Percentiles rank a stretch among this genome's conserved stretches.
These are phyloP conservation scores for Molothrus aeneus DNA, from an alignment of 2,797 vertebrate genomes.

Conservation along the genomic window DNA sequence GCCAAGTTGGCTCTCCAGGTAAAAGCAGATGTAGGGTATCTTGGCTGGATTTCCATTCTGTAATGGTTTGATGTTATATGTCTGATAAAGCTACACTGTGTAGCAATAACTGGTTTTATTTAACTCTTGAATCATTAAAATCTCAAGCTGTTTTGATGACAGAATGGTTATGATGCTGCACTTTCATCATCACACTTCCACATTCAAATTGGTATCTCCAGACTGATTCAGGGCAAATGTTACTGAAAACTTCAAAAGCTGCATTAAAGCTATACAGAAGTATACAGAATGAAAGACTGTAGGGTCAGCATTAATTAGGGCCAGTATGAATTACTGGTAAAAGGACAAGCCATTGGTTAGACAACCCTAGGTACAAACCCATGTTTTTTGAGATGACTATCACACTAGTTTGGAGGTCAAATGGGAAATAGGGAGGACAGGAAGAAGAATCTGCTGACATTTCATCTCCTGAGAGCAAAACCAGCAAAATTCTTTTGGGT, in stretches of 20 bases:
- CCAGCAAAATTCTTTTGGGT: neutral
- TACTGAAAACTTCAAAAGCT: neutral
- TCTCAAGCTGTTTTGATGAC: neutral
- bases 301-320: neutral
- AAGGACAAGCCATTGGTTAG: neutral
- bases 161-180: neutral
- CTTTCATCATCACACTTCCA: neutral
- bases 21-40: neutral
- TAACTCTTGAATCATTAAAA: neutral
- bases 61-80: neutral
- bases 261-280: neutral
- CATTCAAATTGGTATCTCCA: neutral
- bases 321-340: neutral
- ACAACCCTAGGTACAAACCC: neutral
- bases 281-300: neutral
- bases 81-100: neutral
- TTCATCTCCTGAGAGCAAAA: neutral
- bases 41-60: neutral
- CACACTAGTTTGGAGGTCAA: neutral
- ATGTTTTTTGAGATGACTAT: neutral
- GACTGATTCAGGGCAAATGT: neutral
- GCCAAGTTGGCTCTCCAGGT: neutral
- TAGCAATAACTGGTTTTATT: neutral
- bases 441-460: neutral
- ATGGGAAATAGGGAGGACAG: neutral